A percentile compares a stretch with the other conserved stretches of the same genome.
Conservation (phyloP, 2,113 vertebrate species). For the Phoxinus phoxinus region DNA sequence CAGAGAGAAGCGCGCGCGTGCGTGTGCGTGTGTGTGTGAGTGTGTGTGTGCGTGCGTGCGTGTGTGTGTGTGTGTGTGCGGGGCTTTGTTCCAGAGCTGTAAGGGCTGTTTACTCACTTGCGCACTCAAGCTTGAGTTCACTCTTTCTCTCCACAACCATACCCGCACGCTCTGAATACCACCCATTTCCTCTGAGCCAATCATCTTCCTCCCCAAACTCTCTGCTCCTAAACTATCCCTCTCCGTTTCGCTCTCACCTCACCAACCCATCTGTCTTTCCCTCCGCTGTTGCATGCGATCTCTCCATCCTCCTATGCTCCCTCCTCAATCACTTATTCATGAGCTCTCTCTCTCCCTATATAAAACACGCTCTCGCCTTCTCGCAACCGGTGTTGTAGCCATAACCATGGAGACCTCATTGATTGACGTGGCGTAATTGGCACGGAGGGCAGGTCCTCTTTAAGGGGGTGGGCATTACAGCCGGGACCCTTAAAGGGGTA, state of each 20-base stretch:
- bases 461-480: constrained; percentile 46
- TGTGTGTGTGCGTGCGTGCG: background rate
- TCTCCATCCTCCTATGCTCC: constrained; percentile 47
- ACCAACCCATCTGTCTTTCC: constrained; percentile 54
- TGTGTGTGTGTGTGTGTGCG: background rate
- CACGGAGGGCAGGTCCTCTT: constrained; percentile 34
- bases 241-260: constrained; percentile 61
- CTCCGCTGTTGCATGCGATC: constrained; percentile 57
- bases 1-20: background rate
- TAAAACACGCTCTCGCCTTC: constrained; percentile 47
- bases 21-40: constrained; percentile 1
- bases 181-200: constrained; percentile 34
- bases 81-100: constrained; percentile 38
- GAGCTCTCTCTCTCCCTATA: constrained; percentile 44
- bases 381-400: constrained; percentile 13
- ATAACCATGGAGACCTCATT: constrained; percentile 45
- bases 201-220: constrained; percentile 28
- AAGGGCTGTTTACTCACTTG: constrained; percentile 45
- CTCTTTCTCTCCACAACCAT: constrained; percentile 35
- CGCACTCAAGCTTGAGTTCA: constrained; percentile 25
- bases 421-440: constrained; percentile 44
- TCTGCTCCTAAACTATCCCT: constrained; percentile 35
- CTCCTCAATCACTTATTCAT: constrained; percentile 59
- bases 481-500: constrained; percentile 39
- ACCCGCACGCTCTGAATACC: constrained; percentile 1